phyloP scores from a whole-genome alignment of 1,140 invertebrate species.

The Stegodyphus mimosarum region DNA sequence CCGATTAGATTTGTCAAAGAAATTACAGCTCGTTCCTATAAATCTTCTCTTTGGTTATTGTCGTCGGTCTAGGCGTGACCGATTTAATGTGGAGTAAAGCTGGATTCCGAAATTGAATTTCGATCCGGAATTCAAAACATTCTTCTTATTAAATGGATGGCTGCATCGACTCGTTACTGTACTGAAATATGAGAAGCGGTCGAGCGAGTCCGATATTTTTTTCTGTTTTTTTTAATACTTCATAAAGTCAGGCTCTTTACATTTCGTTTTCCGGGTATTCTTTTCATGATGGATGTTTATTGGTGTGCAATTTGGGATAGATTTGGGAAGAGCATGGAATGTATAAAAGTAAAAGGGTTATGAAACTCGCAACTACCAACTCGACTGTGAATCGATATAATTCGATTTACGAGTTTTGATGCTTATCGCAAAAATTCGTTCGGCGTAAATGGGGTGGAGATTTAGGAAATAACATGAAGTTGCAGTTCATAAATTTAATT shows the following conservation, averaged over 20 bases:
- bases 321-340: too few relatives aligned
- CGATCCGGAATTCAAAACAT: conserved; percentile 42
- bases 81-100: neutral
- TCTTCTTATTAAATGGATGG: conserved; percentile 26
- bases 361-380: too few relatives aligned
- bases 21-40: conserved; percentile 24
- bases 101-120: conserved; percentile 38
- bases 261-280: neutral
- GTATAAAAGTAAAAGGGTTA: too few relatives aligned
- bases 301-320: too few relatives aligned
- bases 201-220: too few relatives aligned
- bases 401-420: too few relatives aligned
- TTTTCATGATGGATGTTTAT: neutral
- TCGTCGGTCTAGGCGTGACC: neutral
- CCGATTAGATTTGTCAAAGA: conserved; percentile 42
- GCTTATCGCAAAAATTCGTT: too few relatives aligned
- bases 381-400: too few relatives aligned
- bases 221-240: neutral
- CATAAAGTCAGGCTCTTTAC: neutral
- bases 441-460: too few relatives aligned
- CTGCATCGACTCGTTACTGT: neutral
- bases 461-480: too few relatives aligned
- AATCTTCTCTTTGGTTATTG: conserved; percentile 29
- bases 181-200: conserved; percentile 11
- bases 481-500: too few relatives aligned